Conservation (phyloP, 1,140 invertebrate genomes). For the Drosophila prosaltans region DNA sequence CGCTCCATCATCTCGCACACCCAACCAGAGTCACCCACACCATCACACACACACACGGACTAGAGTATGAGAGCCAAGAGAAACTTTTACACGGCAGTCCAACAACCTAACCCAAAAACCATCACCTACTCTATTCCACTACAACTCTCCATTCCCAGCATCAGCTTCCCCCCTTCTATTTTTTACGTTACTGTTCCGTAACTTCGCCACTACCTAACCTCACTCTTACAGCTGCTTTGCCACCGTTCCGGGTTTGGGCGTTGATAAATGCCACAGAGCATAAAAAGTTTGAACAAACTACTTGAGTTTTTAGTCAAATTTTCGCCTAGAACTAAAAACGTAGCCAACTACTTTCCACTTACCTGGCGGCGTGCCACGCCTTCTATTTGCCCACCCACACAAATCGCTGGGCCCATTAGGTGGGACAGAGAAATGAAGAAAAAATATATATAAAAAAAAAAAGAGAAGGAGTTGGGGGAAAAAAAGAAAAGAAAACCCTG, state of each 20-base stretch:
- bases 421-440: slow-evolving; percentile 62
- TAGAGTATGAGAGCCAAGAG: slow-evolving; percentile 12
- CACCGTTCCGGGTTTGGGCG: slow-evolving; percentile 38
- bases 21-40: neutral
- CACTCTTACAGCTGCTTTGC: slow-evolving; percentile 18
- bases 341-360: slow-evolving; percentile 77
- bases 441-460: slow-evolving; percentile 68
- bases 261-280: slow-evolving; percentile 72
- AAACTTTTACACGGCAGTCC: slow-evolving; percentile 63
- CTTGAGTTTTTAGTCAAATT: slow-evolving; percentile 79
- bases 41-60: slow-evolving; percentile 1
- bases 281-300: slow-evolving; percentile 76
- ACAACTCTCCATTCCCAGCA: neutral
- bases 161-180: neutral
- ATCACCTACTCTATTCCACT: too few relatives aligned
- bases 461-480: slow-evolving; percentile 37
- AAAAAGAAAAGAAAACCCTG: slow-evolving; percentile 73
- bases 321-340: slow-evolving; percentile 72
- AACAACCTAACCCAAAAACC: neutral
- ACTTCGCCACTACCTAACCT: neutral
- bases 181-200: neutral
- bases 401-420: slow-evolving; percentile 26
- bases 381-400: neutral
- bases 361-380: slow-evolving; percentile 70
- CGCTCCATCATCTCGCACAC: slow-evolving; percentile 64